A percentile compares a stretch with the other conserved stretches of the same genome.
phyloP scores from a whole-genome alignment of 2,113 vertebrate genomes.

The Scomber scombrus region DNA sequence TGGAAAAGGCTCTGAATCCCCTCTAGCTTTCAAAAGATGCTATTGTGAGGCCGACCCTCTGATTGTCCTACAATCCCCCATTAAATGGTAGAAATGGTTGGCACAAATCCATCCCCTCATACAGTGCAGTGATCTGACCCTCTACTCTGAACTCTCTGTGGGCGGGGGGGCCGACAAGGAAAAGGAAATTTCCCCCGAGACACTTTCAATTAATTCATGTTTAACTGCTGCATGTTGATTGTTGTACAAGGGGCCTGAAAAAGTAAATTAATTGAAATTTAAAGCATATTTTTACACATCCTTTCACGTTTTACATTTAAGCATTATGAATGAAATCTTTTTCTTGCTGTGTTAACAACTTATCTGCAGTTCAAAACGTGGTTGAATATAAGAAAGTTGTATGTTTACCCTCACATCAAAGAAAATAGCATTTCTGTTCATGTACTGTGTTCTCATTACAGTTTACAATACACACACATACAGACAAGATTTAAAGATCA shows the following conservation, averaged over 20 bases:
- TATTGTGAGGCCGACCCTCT: slow-evolving; percentile 6
- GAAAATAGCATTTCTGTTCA: not conserved
- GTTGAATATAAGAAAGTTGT: not conserved
- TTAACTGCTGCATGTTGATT: slow-evolving; percentile 13
- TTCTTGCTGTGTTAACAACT: not conserved
- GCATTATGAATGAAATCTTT: not conserved
- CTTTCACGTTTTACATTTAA: not conserved
- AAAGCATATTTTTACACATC: not conserved
- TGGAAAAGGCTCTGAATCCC: slow-evolving; percentile 2
- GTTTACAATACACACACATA: no score
- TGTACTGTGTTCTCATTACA: not conserved
- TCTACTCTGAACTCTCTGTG: slow-evolving; percentile 26
- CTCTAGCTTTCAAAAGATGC: slow-evolving; percentile 11
- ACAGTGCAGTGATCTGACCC: slow-evolving; percentile 32
- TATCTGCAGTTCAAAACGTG: not conserved
- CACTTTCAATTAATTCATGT: slow-evolving; percentile 39
- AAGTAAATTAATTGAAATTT: slow-evolving; percentile 6
- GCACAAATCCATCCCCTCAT: slow-evolving; percentile 35
- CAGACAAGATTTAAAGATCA: not conserved
- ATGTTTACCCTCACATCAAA: not conserved
- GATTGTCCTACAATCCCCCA: slow-evolving; percentile 32
- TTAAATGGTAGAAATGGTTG: slow-evolving; percentile 37
- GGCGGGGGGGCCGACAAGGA: slow-evolving; percentile 4
- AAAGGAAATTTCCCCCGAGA: slow-evolving; percentile 37
- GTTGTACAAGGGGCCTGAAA: not conserved